Evolutionary conservation across 1,140 invertebrate species (phyloP).

Genomic region (Magallana ariakensis): DNA sequence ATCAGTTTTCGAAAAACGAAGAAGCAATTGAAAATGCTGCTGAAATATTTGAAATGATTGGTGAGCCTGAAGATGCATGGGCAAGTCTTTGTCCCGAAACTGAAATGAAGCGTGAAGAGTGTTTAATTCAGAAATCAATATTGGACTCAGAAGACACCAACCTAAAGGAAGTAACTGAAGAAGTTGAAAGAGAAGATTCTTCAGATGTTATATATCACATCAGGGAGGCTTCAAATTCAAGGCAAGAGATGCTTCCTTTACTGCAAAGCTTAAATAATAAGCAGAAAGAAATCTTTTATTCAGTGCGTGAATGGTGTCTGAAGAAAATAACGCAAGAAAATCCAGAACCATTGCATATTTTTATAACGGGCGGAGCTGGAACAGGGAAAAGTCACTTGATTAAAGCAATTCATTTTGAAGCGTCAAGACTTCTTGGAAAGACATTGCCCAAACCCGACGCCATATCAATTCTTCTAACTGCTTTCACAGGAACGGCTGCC

Average conservation of each 20-base stretch:
- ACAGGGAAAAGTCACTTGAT: conserved; percentile 58
- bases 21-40: conserved; percentile 17
- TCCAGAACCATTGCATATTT: conserved; percentile 44
- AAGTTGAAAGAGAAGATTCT: neutral
- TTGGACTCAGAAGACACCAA: neutral
- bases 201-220: neutral
- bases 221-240: neutral
- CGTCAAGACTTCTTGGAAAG: too few species aligned
- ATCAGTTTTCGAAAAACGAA: neutral
- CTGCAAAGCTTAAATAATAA: neutral
- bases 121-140: neutral
- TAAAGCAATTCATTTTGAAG: conserved; percentile 50
- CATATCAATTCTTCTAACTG: too few species aligned
- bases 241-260: too few species aligned
- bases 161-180: neutral
- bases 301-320: conserved; percentile 52
- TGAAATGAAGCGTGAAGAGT: neutral
- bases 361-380: conserved; percentile 55
- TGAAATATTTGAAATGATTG: neutral
- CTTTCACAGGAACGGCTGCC: too few species aligned
- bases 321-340: neutral
- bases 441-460: too few species aligned
- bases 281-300: conserved; percentile 39
- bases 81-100: conserved; percentile 26
- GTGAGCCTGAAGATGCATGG: conserved; percentile 28